Evolutionary conservation across 2,113 vertebrate genomes (phyloP).

Genomic region (Megaceryle torquata): DNA sequence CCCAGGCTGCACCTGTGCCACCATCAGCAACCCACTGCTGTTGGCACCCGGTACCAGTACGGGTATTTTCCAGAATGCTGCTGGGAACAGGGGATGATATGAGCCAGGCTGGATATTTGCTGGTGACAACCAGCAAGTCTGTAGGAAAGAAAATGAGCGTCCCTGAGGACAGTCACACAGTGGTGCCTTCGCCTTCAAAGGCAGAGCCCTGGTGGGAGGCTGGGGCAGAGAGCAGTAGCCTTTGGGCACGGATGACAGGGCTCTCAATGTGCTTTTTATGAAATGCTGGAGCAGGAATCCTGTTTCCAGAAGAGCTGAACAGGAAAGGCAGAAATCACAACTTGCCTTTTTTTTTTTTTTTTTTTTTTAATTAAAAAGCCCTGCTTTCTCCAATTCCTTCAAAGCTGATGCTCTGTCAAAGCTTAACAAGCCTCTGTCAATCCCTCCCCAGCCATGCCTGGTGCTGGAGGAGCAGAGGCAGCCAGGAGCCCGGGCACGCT

Average conservation of each 20-base stretch:
- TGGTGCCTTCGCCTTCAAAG: conserved; percentile 21
- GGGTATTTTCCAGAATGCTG: neutral
- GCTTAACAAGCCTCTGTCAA: conserved; percentile 45
- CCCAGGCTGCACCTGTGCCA: neutral
- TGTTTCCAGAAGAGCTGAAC: neutral
- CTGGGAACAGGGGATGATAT: accelerated
- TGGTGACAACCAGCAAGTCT: conserved; percentile 2
- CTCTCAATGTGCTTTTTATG: conserved; percentile 17
- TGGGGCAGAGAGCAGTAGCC: conserved; percentile 51
- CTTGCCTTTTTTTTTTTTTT: neutral
- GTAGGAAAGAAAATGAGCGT: conserved; percentile 15
- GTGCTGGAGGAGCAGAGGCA: neutral
- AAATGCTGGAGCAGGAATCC: neutral
- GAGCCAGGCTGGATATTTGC: neutral
- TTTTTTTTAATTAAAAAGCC: conserved; percentile 12
- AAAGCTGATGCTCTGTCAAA: conserved; percentile 31
- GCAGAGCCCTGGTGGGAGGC: conserved; percentile 27
- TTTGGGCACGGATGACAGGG: conserved; percentile 53
- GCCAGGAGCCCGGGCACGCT: neutral
- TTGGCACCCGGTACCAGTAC: accelerated
- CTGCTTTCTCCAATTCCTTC: neutral
- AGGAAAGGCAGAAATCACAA: conserved; percentile 16
- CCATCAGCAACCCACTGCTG: neutral
- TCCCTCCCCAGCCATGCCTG: neutral
- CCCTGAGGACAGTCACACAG: conserved; percentile 26